Evolutionary conservation across 53 echinoderm and acorn worm genomes (phyloP).

Genomic region (Pentamera pediparva): DNA sequence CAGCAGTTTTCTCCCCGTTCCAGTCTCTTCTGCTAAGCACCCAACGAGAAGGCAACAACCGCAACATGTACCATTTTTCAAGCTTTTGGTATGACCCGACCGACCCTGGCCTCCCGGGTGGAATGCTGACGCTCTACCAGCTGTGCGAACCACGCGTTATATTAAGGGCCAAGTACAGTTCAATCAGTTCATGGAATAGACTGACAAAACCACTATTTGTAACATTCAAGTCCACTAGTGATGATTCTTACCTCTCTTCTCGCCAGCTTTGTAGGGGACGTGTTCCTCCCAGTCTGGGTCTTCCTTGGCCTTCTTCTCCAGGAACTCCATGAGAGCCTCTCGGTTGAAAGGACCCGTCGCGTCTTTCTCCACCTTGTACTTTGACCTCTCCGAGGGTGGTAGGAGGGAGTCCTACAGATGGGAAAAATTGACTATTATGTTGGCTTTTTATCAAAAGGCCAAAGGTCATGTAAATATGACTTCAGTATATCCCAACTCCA

Average conservation of each 20-base stretch:
- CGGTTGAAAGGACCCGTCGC: slow-evolving; percentile 73
- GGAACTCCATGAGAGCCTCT: slow-evolving; percentile 70
- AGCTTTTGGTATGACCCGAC: too few relatives aligned
- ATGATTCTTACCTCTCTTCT: slow-evolving; percentile 97
- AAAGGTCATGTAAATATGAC: too few relatives aligned
- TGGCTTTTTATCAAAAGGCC: not conserved
- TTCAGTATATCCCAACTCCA: too few relatives aligned
- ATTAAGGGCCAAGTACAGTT: too few relatives aligned
- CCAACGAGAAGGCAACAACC: too few relatives aligned
- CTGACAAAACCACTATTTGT: not conserved
- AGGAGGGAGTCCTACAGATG: slow-evolving; percentile 64
- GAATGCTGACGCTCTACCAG: too few relatives aligned
- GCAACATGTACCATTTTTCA: too few relatives aligned
- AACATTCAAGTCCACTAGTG: not conserved
- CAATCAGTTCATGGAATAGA: not conserved
- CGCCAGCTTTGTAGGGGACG: slow-evolving; percentile 79
- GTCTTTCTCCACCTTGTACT: slow-evolving; percentile 57
- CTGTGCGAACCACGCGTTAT: too few relatives aligned
- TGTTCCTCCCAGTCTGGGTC: slow-evolving; percentile 94
- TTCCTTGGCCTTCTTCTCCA: slow-evolving; percentile 88
- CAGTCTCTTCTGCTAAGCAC: too few relatives aligned
- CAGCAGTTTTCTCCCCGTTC: too few relatives aligned
- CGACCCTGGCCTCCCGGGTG: too few relatives aligned
- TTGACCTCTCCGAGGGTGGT: slow-evolving; percentile 78
- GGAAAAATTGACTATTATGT: not conserved